phyloP scores from a whole-genome alignment of 2,888 invertebrate species.

The Habroteleia sp. region DNA sequence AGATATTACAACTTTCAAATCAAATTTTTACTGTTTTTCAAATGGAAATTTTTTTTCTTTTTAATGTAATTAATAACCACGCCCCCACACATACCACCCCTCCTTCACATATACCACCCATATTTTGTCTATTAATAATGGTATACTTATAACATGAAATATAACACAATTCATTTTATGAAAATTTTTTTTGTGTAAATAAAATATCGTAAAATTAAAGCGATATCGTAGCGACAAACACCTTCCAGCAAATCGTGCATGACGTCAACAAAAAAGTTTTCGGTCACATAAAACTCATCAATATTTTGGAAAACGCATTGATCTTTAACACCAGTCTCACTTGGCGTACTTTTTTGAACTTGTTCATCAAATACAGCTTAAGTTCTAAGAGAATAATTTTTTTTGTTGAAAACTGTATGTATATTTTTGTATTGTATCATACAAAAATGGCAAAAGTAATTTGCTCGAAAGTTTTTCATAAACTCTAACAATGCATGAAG shows the following conservation, averaged over 20 bases:
- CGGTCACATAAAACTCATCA: not conserved
- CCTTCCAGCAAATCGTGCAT: slow-evolving; percentile 4
- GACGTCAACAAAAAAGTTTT: not conserved
- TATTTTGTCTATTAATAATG: no score
- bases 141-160: no score
- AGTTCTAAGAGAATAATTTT: not conserved
- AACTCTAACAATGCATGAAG: slow-evolving; percentile 41
- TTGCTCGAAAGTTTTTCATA: slow-evolving; percentile 25
- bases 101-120: no score
- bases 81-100: no score
- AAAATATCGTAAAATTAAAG: no score
- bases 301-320: not conserved
- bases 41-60: no score
- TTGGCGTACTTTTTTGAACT: not conserved
- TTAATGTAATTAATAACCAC: no score
- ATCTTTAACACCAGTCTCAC: not conserved
- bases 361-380: not conserved
- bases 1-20: no score
- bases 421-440: not conserved
- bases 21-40: no score
- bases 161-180: no score
- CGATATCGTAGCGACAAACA: not conserved
- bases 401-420: not conserved
- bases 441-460: slow-evolving; percentile 20
- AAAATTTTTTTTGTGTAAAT: no score